Percentiles rank a stretch among this genome's conserved stretches.
Conservation (phyloP, 2,888 invertebrate genomes). For the Spatulosminthurus flaviceps region DNA sequence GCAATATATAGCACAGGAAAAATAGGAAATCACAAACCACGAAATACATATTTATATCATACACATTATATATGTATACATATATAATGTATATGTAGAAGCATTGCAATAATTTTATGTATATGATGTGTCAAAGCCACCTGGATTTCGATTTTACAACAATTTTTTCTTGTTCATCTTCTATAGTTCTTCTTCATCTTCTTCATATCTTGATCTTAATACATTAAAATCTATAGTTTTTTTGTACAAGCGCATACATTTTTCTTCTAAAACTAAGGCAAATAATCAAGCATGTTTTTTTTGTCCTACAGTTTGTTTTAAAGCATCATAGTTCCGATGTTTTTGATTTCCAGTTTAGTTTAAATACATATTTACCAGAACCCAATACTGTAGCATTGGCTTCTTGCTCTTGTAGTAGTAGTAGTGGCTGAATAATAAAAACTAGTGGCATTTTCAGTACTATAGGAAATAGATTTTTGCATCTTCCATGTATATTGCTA, state of each 20-base stretch:
- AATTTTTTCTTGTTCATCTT: too few species aligned
- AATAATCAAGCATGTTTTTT: background rate
- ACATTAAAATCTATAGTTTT: background rate
- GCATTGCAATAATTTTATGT: conserved; percentile 2
- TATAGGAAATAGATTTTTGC: too few species aligned
- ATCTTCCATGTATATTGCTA: too few species aligned
- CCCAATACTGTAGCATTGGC: too few species aligned
- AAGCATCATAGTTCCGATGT: background rate
- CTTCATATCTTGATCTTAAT: too few species aligned
- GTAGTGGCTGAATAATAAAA: too few species aligned
- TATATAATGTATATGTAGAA: background rate
- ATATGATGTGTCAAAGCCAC: conserved; percentile 10
- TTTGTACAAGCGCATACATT: conserved; percentile 10
- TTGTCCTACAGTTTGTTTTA: background rate
- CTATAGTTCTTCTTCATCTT: too few species aligned
- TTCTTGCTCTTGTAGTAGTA: too few species aligned
- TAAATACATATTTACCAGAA: background rate
- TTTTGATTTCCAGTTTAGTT: background rate
- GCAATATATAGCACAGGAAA: conserved; percentile 1
- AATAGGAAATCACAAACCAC: conserved; percentile 14
- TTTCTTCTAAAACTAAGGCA: conserved; percentile 9
- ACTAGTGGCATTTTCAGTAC: too few species aligned
- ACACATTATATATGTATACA: too few species aligned
- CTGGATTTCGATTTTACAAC: background rate
- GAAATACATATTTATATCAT: too few species aligned